Conservation (phyloP, 35 echinoderm and acorn worm species). For the Antedon bifida region DNA sequence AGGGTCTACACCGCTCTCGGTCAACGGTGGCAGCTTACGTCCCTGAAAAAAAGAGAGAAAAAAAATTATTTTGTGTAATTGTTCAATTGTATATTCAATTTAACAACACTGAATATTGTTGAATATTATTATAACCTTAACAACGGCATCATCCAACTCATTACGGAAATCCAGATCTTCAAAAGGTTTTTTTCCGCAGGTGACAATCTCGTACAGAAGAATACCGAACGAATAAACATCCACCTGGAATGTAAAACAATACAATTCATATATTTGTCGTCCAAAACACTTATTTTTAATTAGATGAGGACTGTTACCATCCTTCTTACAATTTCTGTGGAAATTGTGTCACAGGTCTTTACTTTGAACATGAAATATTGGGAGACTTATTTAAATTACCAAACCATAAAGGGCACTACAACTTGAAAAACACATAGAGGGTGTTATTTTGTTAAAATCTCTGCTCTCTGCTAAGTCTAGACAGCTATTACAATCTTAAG, state of each 20-base stretch:
- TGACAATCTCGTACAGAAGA: slow-evolving; percentile 82
- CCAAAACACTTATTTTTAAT: too few species aligned
- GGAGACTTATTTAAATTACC: too few species aligned
- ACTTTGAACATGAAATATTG: too few species aligned
- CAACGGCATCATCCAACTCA: slow-evolving; percentile 95
- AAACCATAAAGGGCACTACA: too few species aligned
- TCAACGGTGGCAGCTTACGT: slow-evolving; percentile 57
- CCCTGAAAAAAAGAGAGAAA: slow-evolving; percentile 34
- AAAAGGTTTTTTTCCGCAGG: slow-evolving; percentile 77
- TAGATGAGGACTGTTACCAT: too few species aligned
- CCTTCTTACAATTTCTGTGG: too few species aligned
- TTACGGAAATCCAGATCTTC: slow-evolving; percentile 90
- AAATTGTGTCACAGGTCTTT: too few species aligned
- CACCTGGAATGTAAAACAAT: slow-evolving; percentile 58
- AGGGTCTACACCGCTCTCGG: slow-evolving; percentile 30
- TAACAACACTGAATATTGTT: too few species aligned
- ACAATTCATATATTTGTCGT: background rate
- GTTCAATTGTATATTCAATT: background rate
- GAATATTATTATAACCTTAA: slow-evolving; percentile 55
- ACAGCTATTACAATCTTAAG: too few species aligned
- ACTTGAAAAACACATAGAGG: too few species aligned
- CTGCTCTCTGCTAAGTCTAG: too few species aligned
- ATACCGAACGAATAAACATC: slow-evolving; percentile 94
- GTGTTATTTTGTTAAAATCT: too few species aligned
- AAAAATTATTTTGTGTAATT: background rate